Evolutionary conservation across 2,888 invertebrate species (phyloP).

Genomic region (Synanthedon andrenaeformis): DNA sequence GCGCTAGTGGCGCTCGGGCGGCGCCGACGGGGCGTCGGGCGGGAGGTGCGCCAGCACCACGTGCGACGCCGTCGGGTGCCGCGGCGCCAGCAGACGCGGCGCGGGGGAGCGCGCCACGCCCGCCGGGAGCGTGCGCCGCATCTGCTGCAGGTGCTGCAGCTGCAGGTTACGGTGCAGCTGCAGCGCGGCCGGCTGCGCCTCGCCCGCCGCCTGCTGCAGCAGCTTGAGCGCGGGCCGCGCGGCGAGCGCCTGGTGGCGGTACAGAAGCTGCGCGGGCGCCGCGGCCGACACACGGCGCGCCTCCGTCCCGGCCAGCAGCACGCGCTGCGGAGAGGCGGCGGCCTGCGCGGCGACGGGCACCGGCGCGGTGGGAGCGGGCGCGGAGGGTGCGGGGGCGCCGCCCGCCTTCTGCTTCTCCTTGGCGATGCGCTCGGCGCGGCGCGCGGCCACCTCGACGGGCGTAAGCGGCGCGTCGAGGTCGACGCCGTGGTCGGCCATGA

Average conservation of each 20-base stretch:
- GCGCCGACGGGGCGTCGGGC: conserved; percentile 18
- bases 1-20: conserved; percentile 2
- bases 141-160: conserved; percentile 30
- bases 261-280: conserved; percentile 67
- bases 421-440: conserved; percentile 86
- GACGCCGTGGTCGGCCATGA: conserved; percentile 86
- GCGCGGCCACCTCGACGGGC: conserved; percentile 84
- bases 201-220: conserved; percentile 66
- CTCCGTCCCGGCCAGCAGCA: conserved; percentile 51
- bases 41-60: conserved; percentile 42
- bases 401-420: conserved; percentile 80
- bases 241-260: conserved; percentile 71
- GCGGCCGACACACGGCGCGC: conserved; percentile 41
- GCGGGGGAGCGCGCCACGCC: conserved; percentile 1
- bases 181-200: conserved; percentile 43
- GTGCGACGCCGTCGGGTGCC: conserved; percentile 21
- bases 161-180: conserved; percentile 21
- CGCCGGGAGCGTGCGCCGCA: conserved; percentile 23
- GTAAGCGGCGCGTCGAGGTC: conserved; percentile 86
- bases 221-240: conserved; percentile 61
- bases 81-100: conserved; percentile 6
- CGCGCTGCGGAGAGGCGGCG: conserved; percentile 24
- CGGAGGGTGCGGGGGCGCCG: conserved; percentile 16
- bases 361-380: conserved; percentile 37
- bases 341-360: conserved; percentile 25